Percentiles rank a stretch among this genome's conserved stretches.
These are phyloP conservation scores for Echiichthys vipera DNA, from an alignment of 2,797 vertebrate genomes.

Conservation along the genomic window DNA sequence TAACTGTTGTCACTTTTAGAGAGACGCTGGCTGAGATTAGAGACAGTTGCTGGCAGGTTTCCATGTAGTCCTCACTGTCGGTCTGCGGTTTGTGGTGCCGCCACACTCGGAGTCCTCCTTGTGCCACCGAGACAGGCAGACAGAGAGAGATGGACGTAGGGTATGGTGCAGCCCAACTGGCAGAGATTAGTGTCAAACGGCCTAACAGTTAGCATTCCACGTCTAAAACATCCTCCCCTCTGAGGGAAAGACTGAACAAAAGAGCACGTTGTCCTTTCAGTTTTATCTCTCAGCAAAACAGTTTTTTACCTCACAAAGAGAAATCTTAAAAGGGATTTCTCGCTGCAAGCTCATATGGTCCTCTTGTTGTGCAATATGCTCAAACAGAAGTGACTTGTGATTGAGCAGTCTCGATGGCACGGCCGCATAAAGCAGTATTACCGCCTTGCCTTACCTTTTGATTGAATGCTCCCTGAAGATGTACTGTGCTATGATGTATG, in stretches of 20 bases:
- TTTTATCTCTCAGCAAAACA: slow-evolving; percentile 41
- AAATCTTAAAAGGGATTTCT: no score
- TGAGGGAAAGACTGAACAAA: slow-evolving; percentile 42
- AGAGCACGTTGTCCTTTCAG: slow-evolving; percentile 20
- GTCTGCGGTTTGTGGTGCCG: slow-evolving; percentile 31
- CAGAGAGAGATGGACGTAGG: slow-evolving; percentile 15
- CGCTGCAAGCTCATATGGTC: not conserved
- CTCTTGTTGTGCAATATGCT: slow-evolving; percentile 37
- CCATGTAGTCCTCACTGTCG: not conserved
- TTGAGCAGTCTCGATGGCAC: slow-evolving; percentile 36
- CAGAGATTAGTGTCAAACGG: slow-evolving; percentile 24
- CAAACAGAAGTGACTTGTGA: slow-evolving; percentile 28
- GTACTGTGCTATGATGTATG: slow-evolving; percentile 34
- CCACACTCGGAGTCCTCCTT: slow-evolving; percentile 37
- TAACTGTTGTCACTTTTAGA: slow-evolving; percentile 22
- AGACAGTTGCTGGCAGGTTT: slow-evolving; percentile 17
- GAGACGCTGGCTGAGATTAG: slow-evolving; percentile 13
- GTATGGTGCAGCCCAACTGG: not conserved
- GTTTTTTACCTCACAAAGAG: slow-evolving; percentile 42
- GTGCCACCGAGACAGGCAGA: slow-evolving; percentile 28
- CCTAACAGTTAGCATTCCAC: slow-evolving; percentile 34
- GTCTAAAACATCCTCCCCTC: slow-evolving; percentile 38
- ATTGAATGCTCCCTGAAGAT: slow-evolving; percentile 51
- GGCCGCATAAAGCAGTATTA: slow-evolving; percentile 34
- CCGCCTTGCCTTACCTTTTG: slow-evolving; percentile 25